Evolutionary conservation across 2,888 invertebrate species (phyloP).

Genomic region (Cosmia pyralina): DNA sequence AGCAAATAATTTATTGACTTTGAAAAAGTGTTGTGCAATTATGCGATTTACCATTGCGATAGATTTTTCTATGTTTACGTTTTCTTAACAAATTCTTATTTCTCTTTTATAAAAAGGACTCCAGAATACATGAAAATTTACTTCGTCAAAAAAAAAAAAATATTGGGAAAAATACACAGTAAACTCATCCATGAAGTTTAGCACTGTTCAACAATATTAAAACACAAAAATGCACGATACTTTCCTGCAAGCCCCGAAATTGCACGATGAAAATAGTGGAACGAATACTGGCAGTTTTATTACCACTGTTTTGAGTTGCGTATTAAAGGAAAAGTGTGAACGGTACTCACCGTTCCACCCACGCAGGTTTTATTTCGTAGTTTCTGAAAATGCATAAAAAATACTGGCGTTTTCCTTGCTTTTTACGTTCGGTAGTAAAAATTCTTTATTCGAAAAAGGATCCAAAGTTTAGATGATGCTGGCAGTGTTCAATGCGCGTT

Average conservation of each 20-base stretch:
- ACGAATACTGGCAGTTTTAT: slow-evolving; percentile 52
- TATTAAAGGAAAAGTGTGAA: slow-evolving; percentile 60
- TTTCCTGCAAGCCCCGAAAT: slow-evolving; percentile 44
- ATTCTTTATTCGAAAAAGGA: slow-evolving; percentile 39
- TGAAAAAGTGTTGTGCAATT: background rate
- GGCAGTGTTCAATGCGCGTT: slow-evolving; percentile 2
- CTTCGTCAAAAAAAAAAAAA: no score
- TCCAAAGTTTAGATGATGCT: slow-evolving; percentile 20
- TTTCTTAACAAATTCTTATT: no score
- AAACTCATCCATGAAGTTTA: background rate
- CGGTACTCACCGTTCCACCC: slow-evolving; percentile 46
- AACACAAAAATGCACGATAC: slow-evolving; percentile 47
- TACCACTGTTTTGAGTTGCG: slow-evolving; percentile 48
- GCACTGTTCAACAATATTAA: slow-evolving; percentile 4
- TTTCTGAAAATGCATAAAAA: slow-evolving; percentile 58
- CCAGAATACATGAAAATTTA: no score
- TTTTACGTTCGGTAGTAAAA: slow-evolving; percentile 46
- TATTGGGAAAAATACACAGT: background rate
- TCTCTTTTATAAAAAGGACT: background rate
- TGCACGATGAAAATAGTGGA: slow-evolving; percentile 43
- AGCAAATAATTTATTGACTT: slow-evolving; percentile 27
- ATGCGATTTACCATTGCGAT: background rate
- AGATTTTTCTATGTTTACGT: no score
- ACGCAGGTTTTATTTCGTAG: slow-evolving; percentile 56
- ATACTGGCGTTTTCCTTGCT: slow-evolving; percentile 32